Evolutionary conservation across 2,113 vertebrate species (phyloP).

Genomic region (Rhea americana): DNA sequence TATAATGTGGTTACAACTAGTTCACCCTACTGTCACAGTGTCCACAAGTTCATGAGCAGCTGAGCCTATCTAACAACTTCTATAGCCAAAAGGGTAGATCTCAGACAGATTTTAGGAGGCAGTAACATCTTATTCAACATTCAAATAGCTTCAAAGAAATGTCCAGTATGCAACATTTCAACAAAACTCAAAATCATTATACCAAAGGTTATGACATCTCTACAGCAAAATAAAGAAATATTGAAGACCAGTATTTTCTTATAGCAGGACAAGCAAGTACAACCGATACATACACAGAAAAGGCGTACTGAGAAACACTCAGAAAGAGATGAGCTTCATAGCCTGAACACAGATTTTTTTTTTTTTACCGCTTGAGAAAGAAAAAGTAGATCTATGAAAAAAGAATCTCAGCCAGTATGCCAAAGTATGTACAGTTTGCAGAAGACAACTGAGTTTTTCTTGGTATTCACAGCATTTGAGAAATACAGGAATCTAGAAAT

Average conservation of each 20-base stretch:
- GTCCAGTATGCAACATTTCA: not conserved
- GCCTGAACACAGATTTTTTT: not conserved
- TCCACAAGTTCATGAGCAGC: rapidly evolving
- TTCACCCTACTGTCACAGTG: rapidly evolving
- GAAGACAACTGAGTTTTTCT: not conserved
- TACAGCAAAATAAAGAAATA: not conserved
- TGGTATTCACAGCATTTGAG: not conserved
- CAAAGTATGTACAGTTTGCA: not conserved
- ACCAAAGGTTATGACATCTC: not conserved
- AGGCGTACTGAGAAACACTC: not conserved
- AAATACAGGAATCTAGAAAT: not conserved
- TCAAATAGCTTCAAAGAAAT: not conserved
- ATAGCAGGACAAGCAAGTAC: not conserved
- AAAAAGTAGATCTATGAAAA: not conserved
- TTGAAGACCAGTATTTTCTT: not conserved
- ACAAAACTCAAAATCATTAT: not conserved
- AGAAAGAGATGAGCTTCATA: not conserved
- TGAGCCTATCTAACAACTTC: not conserved
- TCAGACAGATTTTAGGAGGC: not conserved
- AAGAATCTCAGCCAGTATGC: not conserved
- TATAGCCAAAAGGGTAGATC: not conserved
- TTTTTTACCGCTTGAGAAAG: not conserved
- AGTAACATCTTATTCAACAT: not conserved
- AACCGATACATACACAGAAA: not conserved
- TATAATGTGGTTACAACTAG: rapidly evolving